Evolutionary conservation across 2,888 invertebrate species (phyloP).

Genomic region (Caenorhabditis parvicauda): DNA sequence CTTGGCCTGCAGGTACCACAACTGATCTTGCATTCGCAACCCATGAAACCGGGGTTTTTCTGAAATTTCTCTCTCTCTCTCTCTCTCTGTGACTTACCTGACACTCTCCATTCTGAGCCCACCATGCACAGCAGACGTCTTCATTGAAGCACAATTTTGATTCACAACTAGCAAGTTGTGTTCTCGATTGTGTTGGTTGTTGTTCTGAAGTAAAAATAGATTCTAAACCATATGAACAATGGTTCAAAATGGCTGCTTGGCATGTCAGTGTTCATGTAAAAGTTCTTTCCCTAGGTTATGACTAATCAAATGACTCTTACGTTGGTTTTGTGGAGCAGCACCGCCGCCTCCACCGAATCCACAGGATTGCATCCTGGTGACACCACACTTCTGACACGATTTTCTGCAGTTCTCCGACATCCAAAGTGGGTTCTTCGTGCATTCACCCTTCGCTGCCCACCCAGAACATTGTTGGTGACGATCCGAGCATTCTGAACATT

Average conservation of each 20-base stretch:
- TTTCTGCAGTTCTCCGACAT: conserved; percentile 56
- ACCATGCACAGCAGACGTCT: conserved; percentile 48
- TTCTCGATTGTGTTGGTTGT: not conserved
- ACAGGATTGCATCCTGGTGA: conserved; percentile 30
- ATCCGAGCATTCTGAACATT: conserved; percentile 34
- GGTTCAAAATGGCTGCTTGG: too few relatives aligned
- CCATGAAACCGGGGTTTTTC: conserved; percentile 43
- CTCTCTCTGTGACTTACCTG: conserved; percentile 2
- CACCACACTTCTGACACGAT: conserved; percentile 40
- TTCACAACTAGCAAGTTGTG: conserved; percentile 12
- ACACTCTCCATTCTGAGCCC: conserved; percentile 45
- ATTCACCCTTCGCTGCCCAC: conserved; percentile 45
- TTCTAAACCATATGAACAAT: too few relatives aligned
- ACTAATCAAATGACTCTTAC: too few relatives aligned
- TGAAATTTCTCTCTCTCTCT: conserved; percentile 1
- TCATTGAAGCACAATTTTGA: conserved; percentile 54
- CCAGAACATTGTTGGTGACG: conserved; percentile 34
- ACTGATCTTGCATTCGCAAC: conserved; percentile 48
- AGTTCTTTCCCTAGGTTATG: too few relatives aligned
- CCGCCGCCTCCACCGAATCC: too few relatives aligned
- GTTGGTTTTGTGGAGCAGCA: too few relatives aligned
- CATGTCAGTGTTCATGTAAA: too few relatives aligned
- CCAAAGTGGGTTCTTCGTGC: conserved; percentile 48
- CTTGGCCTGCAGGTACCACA: conserved; percentile 48
- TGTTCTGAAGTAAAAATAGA: too few relatives aligned